Base-by-base conservation (phyloP, 1,140 invertebrate genomes). In the Cotesia vestalis region DNA sequence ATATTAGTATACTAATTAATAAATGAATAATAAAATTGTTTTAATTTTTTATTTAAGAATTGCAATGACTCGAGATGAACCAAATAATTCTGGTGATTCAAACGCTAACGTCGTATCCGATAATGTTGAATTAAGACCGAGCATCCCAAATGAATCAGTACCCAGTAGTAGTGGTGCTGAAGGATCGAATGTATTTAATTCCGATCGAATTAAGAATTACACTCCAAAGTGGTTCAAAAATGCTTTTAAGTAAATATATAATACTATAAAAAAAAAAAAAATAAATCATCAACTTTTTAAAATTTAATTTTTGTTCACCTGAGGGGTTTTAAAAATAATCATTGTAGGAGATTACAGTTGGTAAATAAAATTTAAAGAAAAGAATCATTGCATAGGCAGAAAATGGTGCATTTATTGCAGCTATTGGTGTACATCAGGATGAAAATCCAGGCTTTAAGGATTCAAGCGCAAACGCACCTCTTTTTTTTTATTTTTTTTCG, bases 211-310 rank as follows among this genome's bases (percentile, higher is more conserved):
- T 14, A 34, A 62, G 74, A 68, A 79, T 75, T 55, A 85, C 76
- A 77, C 82, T 59, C 86, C 86, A 12, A 88, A 88, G 73, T 88
- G 86, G 87, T 87, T 88, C 64, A 87, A 86, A 77, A 77, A 78
- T 67, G 66, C 71, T 52, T 78, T 79, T 64, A 80, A 80, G 77
- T 77, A 75, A 75, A 27, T 8, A 46, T 46, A 8, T 2, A 46
- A 46, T 9, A 27, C 2, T 27, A 27, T 9, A 46, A 46, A 46
- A 46, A 4, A 46, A 46, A 46, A 6, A 8, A 46, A 4, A 46
- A 46, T 11, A 6, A 8, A 8, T 46, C 11, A 46, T 9, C 11
- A 46, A 46, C 11, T 1, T 2, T 46, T 11, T 2, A 46, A 11
- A 9, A 46, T 46, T 46, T 46, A 9, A 4, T 46, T 46, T 40